Base-by-base conservation (phyloP, 1,140 invertebrate genomes). In the Aphis craccivora region DNA sequence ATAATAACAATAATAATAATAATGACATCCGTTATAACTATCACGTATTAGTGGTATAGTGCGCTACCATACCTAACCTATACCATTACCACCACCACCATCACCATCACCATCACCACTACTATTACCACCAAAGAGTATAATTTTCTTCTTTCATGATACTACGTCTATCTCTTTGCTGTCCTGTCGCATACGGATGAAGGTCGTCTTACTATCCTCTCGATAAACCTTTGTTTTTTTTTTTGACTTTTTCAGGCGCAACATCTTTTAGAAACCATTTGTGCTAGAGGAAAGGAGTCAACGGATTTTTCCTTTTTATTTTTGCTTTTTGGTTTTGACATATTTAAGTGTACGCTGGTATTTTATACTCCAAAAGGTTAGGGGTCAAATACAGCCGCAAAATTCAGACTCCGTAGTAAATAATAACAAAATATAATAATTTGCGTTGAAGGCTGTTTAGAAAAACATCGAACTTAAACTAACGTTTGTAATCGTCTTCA, bases 291-390 rank as follows among this genome's bases (percentile, higher is more conserved):
- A 90, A 43, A 55, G 22, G n/a, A 37, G n/a, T 20, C 45, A 45
- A 51, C 20, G n/a, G 25, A 22, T 18, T 90, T 20, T 60, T 2
- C 25, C 25, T 60, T 60, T 90, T 55, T 60, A 55, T 60, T 55
- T 90, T 30, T 40, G 35, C 23, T 90, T 51, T 90, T 90, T 60
- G 37, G 89, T 60, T 90, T 90, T 90, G 89, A 90, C 37, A 60
- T 25, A 25, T 90, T 90, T 35, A 55, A 89, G 87, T 89, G 20
- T 37, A 60, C 37, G 23, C 40, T 51, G 88, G 48, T 43, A 30
- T 90, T 90, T 90, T 60, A 90, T 90, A 90, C 43, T 51, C 86
- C 30, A 18, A 22, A 51, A 89, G 87, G 87, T 35, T 48, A 51
- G n/a, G n/a, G 87, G 87, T 89, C 48, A 53, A 53, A 53, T 43